Evolutionary conservation across 1,140 invertebrate species (phyloP).

Genomic region (Cydia splendana): DNA sequence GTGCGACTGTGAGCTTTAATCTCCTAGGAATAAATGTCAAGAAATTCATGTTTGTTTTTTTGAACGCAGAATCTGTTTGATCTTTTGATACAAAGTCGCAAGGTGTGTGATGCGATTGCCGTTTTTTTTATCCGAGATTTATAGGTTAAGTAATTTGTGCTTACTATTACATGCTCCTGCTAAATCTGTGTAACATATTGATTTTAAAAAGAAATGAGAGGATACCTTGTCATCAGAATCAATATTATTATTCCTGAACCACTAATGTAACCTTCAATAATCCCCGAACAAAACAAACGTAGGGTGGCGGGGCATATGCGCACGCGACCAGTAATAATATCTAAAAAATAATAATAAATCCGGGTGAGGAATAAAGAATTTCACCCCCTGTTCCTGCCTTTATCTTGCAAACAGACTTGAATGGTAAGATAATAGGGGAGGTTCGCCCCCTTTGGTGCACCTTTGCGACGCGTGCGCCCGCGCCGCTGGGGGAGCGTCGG

Average conservation of each 20-base stretch:
- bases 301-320: conserved; percentile 73
- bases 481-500: conserved; percentile 51
- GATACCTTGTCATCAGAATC: conserved; percentile 7
- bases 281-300: conserved; percentile 72
- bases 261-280: conserved; percentile 72
- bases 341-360: conserved; percentile 80
- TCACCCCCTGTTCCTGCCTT: conserved; percentile 76
- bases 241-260: conserved; percentile 44
- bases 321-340: conserved; percentile 79
- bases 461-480: conserved; percentile 69
- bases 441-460: conserved; percentile 59
- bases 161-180: not conserved
- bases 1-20: conserved; percentile 37
- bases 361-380: conserved; percentile 79
- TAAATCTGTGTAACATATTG: conserved; percentile 35
- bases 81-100: conserved; percentile 17
- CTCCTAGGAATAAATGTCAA: conserved; percentile 31
- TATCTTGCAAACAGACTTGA: conserved; percentile 78
- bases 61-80: not conserved
- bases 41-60: not conserved
- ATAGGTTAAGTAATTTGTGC: not conserved
- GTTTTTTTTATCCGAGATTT: not conserved
- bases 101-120: conserved; percentile 5
- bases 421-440: conserved; percentile 78
- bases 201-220: conserved; percentile 20